Evolutionary conservation across 2,797 vertebrate genomes (phyloP).

Genomic region (Trematomus bernacchii): DNA sequence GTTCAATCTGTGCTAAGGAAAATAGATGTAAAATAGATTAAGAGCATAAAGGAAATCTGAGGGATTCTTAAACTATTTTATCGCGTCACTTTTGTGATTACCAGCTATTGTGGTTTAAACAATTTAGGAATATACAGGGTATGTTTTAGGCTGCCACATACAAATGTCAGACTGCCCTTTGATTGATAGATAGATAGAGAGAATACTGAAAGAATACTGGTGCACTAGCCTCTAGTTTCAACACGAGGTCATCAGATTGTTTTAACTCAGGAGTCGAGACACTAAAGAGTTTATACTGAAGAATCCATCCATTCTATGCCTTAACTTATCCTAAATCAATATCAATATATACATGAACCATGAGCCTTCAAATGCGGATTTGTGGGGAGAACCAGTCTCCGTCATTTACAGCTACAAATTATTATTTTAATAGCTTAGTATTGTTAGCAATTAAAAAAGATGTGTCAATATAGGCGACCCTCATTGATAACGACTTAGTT

Average conservation of each 20-base stretch:
- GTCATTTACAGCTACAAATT: no score
- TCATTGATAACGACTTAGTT: no score
- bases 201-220: not conserved
- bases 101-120: not conserved
- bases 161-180: not conserved
- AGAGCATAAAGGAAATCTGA: not conserved
- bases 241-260: not conserved
- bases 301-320: not conserved
- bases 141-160: constrained; percentile 10
- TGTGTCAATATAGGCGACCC: no score
- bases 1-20: not conserved
- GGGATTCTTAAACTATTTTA: constrained; percentile 4
- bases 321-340: not conserved
- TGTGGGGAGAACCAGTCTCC: no score
- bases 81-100: not conserved
- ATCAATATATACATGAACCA: not conserved
- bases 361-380: no score
- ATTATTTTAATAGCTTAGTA: no score
- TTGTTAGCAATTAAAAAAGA: no score
- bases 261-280: not conserved
- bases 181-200: no score
- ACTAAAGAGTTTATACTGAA: not conserved
- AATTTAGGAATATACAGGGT: constrained; percentile 38
- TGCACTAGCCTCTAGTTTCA: not conserved
- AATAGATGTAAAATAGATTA: constrained; percentile 2